Percentiles rank a stretch among this genome's conserved stretches.
Evolutionary conservation across 2,888 invertebrate genomes (phyloP).

Genomic region (Mystacides longicornis): DNA sequence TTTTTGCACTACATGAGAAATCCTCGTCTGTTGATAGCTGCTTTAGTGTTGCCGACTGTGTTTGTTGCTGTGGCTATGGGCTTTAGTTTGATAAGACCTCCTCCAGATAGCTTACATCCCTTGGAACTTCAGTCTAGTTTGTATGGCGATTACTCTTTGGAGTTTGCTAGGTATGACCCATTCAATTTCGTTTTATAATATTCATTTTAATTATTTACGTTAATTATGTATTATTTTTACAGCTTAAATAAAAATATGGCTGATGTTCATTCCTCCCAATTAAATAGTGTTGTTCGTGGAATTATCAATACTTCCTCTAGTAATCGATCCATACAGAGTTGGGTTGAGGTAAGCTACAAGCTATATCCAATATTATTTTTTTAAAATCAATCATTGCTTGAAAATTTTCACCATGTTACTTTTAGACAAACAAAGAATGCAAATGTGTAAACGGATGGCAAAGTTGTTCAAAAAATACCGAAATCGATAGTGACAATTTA

Average conservation of each 20-base stretch:
- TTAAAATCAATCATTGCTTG: not conserved
- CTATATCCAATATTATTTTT: not conserved
- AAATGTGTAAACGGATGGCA: slow-evolving; percentile 19
- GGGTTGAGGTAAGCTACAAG: slow-evolving; percentile 1
- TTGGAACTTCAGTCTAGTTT: slow-evolving; percentile 45
- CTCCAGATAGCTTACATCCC: slow-evolving; percentile 52
- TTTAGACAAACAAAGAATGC: slow-evolving; percentile 12
- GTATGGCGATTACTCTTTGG: slow-evolving; percentile 41
- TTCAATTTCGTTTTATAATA: too few relatives aligned
- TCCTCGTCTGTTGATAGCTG: slow-evolving; percentile 51
- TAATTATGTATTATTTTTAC: not conserved
- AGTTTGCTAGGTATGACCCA: slow-evolving; percentile 35
- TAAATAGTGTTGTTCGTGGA: not conserved
- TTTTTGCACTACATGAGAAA: slow-evolving; percentile 53
- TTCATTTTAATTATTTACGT: too few relatives aligned
- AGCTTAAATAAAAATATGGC: not conserved
- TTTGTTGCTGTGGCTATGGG: slow-evolving; percentile 63
- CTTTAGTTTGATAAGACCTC: slow-evolving; percentile 58
- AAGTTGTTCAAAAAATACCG: slow-evolving; percentile 6
- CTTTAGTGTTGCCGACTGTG: slow-evolving; percentile 52
- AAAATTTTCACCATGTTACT: too few relatives aligned
- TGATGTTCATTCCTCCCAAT: not conserved
- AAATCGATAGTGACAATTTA: not conserved
- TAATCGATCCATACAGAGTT: not conserved
- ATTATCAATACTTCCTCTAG: not conserved